phyloP scores from a whole-genome alignment of 92 coral and sea anemone species.

The Porites rus region DNA sequence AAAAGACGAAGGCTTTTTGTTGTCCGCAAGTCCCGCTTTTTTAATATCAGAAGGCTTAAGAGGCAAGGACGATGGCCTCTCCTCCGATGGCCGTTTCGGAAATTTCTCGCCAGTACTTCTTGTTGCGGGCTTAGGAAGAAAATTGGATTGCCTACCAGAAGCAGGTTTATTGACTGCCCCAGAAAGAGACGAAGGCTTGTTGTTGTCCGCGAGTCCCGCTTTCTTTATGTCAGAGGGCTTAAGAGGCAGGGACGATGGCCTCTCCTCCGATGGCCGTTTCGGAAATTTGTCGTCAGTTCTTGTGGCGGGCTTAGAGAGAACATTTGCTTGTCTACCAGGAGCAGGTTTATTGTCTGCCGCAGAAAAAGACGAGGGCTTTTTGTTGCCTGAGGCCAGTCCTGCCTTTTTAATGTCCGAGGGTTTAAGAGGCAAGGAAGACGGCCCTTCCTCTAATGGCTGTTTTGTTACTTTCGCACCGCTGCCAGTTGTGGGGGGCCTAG shows the following conservation, averaged over 20 bases:
- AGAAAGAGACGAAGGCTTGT: conserved; percentile 33
- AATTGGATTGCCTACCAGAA: neutral
- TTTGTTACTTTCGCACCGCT: neutral
- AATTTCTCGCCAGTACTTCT: conserved; percentile 3
- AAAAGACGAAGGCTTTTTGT: conserved; percentile 29
- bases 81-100: conserved; percentile 34
- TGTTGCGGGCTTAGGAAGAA: conserved; percentile 3
- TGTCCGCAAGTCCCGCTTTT: conserved; percentile 32
- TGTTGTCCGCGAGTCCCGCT: conserved; percentile 24
- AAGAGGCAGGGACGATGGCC: conserved; percentile 44
- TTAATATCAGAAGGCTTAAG: conserved; percentile 52
- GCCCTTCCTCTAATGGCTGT: conserved; percentile 42
- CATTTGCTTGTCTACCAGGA: neutral
- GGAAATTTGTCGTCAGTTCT: conserved; percentile 1
- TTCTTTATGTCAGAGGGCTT: conserved; percentile 53
- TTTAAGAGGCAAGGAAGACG: conserved; percentile 45
- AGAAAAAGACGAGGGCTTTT: conserved; percentile 37
- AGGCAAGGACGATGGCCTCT: conserved; percentile 47
- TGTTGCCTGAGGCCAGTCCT: conserved; percentile 18
- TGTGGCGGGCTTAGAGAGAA: conserved; percentile 36
- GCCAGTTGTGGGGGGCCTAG: conserved; percentile 8
- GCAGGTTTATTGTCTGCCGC: neutral
- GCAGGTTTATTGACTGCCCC: neutral
- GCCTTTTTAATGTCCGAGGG: conserved; percentile 52
- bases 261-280: conserved; percentile 31